A percentile compares a stretch with the other conserved stretches of the same genome.
phyloP scores from a whole-genome alignment of 2,888 invertebrate species.

The Agonopterix alstromeriana region DNA sequence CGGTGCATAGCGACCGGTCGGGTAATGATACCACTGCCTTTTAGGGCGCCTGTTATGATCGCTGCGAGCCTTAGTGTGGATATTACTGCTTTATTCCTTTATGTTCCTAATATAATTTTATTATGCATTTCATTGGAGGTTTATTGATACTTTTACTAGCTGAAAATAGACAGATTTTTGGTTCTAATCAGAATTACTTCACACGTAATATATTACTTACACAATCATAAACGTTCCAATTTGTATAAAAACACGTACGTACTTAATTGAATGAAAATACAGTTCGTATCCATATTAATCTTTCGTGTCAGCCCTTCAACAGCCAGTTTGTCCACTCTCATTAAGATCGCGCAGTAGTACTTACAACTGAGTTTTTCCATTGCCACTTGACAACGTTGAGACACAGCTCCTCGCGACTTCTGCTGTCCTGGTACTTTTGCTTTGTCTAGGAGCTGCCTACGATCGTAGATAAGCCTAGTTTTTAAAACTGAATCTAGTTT shows the following conservation, averaged over 20 bases:
- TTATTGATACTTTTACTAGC: too few species aligned
- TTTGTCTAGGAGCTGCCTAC: constrained; percentile 63
- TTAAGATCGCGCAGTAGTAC: constrained; percentile 60
- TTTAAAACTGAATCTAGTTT: constrained; percentile 1
- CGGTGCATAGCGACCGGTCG: constrained; percentile 38
- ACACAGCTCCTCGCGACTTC: constrained; percentile 39
- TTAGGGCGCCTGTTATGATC: constrained; percentile 67
- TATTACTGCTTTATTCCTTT: constrained; percentile 9
- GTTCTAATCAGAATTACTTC: too few species aligned
- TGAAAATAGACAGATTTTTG: neutral
- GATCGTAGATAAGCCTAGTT: constrained; percentile 57
- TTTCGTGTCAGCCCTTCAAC: constrained; percentile 39
- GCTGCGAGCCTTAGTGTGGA: constrained; percentile 45
- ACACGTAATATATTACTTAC: too few species aligned
- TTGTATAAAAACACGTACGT: too few species aligned
- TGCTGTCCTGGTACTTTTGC: constrained; percentile 53
- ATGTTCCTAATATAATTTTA: constrained; percentile 11
- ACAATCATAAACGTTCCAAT: too few species aligned
- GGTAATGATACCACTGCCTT: constrained; percentile 71
- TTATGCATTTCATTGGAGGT: neutral
- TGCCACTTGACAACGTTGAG: constrained; percentile 32
- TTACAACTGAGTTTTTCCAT: constrained; percentile 60
- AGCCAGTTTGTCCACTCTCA: constrained; percentile 75
- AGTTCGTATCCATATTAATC: constrained; percentile 31
- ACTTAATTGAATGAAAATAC: too few species aligned